These are phyloP conservation scores for Whitmania pigra DNA, from an alignment of 1,140 invertebrate genomes.

Conservation along the genomic window DNA sequence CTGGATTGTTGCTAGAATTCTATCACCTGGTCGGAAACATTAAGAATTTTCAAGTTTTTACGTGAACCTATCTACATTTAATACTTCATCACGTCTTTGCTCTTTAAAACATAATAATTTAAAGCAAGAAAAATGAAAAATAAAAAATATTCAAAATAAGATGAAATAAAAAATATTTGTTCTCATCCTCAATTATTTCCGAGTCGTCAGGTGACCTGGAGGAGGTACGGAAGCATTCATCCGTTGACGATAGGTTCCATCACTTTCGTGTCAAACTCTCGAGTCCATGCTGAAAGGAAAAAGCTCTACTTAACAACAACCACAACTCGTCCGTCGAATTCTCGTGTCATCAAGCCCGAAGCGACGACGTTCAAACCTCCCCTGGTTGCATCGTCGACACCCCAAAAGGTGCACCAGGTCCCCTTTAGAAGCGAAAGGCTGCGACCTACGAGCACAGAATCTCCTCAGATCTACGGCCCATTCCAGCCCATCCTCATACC, in stretches of 20 bases:
- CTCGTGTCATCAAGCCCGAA: neutral
- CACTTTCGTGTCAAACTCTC: slow-evolving; percentile 8
- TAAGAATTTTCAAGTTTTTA: too few species aligned
- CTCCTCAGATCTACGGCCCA: neutral
- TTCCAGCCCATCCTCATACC: neutral
- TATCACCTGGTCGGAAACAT: too few species aligned
- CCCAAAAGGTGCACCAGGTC: neutral
- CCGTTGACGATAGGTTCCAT: slow-evolving; percentile 15
- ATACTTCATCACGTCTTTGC: too few species aligned
- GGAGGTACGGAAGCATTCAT: slow-evolving; percentile 9
- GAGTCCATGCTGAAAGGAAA: neutral
- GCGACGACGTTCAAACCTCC: neutral
- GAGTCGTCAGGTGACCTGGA: slow-evolving; percentile 14
- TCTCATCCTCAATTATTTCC: too few species aligned
- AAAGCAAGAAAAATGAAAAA: too few species aligned
- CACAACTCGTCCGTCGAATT: neutral
- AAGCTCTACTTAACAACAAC: slow-evolving; percentile 1
- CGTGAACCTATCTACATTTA: too few species aligned
- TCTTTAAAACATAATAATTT: too few species aligned
- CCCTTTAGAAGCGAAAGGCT: neutral
- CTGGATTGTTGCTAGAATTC: too few species aligned
- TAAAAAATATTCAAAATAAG: too few species aligned
- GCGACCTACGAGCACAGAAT: neutral
- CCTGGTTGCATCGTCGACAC: neutral
- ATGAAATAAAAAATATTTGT: too few species aligned